Evolutionary conservation across 2,888 invertebrate species (phyloP).

Genomic region (Clepsis dumicolana): DNA sequence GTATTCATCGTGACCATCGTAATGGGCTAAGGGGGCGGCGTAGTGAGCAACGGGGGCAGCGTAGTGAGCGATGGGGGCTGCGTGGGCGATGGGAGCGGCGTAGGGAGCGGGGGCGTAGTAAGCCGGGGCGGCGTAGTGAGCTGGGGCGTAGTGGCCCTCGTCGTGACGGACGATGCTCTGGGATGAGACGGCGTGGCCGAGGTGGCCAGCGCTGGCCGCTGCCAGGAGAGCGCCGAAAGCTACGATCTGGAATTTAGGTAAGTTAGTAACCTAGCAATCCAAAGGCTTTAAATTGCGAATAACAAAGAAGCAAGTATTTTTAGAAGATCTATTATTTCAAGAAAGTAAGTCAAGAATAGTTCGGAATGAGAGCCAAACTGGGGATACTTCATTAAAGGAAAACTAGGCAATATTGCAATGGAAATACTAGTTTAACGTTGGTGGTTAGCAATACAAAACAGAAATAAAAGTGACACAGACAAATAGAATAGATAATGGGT

Average conservation of each 20-base stretch:
- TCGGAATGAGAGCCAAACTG: too few species aligned
- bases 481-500: too few species aligned
- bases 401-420: too few species aligned
- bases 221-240: slow-evolving; percentile 72
- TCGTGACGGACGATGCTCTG: slow-evolving; percentile 72
- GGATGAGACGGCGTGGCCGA: slow-evolving; percentile 67
- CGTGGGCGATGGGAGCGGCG: slow-evolving; percentile 46
- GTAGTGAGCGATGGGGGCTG: slow-evolving; percentile 53
- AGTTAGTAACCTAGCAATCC: background rate
- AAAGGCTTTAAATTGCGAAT: background rate
- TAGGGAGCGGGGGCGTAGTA: slow-evolving; percentile 52
- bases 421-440: too few species aligned
- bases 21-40: slow-evolving; percentile 49
- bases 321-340: too few species aligned
- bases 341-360: too few species aligned
- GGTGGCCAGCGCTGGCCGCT: slow-evolving; percentile 77
- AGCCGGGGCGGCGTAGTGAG: slow-evolving; percentile 50
- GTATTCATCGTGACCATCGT: slow-evolving; percentile 54
- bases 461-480: too few species aligned
- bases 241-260: slow-evolving; percentile 63
- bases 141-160: slow-evolving; percentile 58
- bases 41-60: slow-evolving; percentile 47
- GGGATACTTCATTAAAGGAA: too few species aligned
- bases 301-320: background rate
- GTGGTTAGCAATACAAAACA: too few species aligned